These are phyloP conservation scores for Sympetrum striolatum DNA, from an alignment of 2,888 invertebrate species.

Conservation along the genomic window DNA sequence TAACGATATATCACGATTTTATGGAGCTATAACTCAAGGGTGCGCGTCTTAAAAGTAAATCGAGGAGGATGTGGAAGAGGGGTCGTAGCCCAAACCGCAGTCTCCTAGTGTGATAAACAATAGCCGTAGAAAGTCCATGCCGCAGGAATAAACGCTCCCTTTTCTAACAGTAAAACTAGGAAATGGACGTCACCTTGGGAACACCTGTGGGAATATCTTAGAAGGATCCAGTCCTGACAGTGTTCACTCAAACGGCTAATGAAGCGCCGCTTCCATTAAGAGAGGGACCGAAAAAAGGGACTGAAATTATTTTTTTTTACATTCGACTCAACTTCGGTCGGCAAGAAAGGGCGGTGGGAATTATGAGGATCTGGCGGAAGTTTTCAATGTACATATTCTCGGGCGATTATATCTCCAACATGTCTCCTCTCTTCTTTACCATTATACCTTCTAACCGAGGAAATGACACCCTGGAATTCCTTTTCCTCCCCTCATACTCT, in stretches of 20 bases:
- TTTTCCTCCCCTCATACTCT: no score
- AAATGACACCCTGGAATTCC: no score
- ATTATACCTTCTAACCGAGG: no score
- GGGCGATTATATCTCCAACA: slow-evolving; percentile 11
- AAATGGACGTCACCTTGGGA: not conserved
- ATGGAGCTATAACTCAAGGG: not conserved
- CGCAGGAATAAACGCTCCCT: not conserved
- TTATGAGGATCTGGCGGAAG: not conserved
- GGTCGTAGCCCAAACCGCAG: not conserved
- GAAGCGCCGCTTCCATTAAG: not conserved
- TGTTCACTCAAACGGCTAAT: not conserved
- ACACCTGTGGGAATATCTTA: not conserved
- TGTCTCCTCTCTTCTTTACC: not conserved
- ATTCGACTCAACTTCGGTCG: not conserved
- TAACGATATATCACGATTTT: not conserved
- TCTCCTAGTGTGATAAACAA: not conserved
- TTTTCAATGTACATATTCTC: not conserved
- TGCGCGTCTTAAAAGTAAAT: not conserved
- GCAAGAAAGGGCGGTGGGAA: not conserved
- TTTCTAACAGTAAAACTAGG: not conserved
- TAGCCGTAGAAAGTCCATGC: not conserved
- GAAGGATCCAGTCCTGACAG: not conserved
- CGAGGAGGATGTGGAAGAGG: not conserved
- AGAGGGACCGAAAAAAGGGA: not conserved
- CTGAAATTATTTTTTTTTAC: not conserved